Percentiles rank a stretch among this genome's conserved stretches.
These are phyloP conservation scores for Macrobrachium nipponense DNA, from an alignment of 1,140 invertebrate genomes.

Conservation along the genomic window DNA sequence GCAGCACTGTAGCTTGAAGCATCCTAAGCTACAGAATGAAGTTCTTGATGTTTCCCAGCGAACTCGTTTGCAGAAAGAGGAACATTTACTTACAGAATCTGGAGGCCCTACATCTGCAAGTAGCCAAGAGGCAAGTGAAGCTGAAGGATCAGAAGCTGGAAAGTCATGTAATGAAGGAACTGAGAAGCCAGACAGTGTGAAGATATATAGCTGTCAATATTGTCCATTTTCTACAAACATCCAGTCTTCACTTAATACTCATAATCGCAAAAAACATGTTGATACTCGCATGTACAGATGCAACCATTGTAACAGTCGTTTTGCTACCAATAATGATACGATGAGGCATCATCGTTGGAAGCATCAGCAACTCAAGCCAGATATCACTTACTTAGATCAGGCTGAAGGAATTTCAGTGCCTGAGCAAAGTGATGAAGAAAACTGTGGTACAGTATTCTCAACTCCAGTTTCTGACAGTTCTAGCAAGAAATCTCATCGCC, in stretches of 20 bases:
- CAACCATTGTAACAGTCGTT: conserved; percentile 51
- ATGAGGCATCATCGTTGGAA: conserved; percentile 54
- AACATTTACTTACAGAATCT: neutral
- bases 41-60: conserved; percentile 39
- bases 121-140: neutral
- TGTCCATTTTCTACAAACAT: conserved; percentile 37
- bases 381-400: conserved; percentile 31
- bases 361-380: conserved; percentile 31
- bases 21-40: conserved; percentile 48
- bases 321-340: conserved; percentile 35
- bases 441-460: no score
- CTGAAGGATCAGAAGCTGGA: neutral
- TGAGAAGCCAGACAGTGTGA: neutral
- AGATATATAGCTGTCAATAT: conserved; percentile 33
- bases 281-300: conserved; percentile 52
- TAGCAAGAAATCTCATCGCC: no score
- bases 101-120: neutral
- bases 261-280: conserved; percentile 53
- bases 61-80: conserved; percentile 15
- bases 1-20: conserved; percentile 47
- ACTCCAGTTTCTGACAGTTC: no score
- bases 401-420: neutral
- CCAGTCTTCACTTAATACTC: conserved; percentile 17
- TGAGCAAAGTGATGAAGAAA: no score
- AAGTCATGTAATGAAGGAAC: no score